phyloP scores from a whole-genome alignment of 2,888 invertebrate genomes.

The Drosophila mercatorum region DNA sequence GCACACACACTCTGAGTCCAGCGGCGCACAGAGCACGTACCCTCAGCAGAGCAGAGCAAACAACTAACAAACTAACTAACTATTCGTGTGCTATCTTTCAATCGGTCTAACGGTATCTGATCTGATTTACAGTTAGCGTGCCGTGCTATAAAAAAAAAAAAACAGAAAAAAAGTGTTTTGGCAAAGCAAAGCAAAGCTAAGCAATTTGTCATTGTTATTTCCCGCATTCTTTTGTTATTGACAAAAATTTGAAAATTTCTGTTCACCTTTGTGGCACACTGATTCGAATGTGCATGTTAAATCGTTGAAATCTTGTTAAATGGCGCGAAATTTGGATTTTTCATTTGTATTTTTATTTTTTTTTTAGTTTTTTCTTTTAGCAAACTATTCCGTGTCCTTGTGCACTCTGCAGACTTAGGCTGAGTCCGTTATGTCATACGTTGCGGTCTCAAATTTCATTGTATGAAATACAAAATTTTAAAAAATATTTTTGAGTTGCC shows the following conservation, averaged over 20 bases:
- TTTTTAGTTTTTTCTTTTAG: neutral
- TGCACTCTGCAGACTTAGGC: conserved; percentile 5
- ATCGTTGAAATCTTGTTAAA: conserved; percentile 3
- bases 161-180: conserved; percentile 25
- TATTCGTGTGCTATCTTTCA: conserved; percentile 51
- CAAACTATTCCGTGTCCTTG: conserved; percentile 11
- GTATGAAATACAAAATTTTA: conserved; percentile 5
- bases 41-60: conserved; percentile 13
- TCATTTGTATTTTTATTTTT: neutral
- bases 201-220: conserved; percentile 8
- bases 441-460: conserved; percentile 18
- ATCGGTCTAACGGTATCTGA: conserved; percentile 36
- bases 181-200: conserved; percentile 20
- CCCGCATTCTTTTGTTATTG: conserved; percentile 5
- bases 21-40: conserved; percentile 34
- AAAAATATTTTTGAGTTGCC: neutral
- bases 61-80: conserved; percentile 43
- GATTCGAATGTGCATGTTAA: conserved; percentile 21
- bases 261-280: conserved; percentile 12
- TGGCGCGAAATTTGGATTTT: conserved; percentile 15
- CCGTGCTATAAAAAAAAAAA: conserved; percentile 1
- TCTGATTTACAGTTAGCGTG: conserved; percentile 16
- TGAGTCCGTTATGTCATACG: conserved; percentile 56
- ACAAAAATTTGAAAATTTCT: conserved; percentile 9
- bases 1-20: conserved; percentile 45